These are phyloP conservation scores for Noctuana brunneofusca DNA, from an alignment of 2,888 invertebrate species.

Conservation along the genomic window DNA sequence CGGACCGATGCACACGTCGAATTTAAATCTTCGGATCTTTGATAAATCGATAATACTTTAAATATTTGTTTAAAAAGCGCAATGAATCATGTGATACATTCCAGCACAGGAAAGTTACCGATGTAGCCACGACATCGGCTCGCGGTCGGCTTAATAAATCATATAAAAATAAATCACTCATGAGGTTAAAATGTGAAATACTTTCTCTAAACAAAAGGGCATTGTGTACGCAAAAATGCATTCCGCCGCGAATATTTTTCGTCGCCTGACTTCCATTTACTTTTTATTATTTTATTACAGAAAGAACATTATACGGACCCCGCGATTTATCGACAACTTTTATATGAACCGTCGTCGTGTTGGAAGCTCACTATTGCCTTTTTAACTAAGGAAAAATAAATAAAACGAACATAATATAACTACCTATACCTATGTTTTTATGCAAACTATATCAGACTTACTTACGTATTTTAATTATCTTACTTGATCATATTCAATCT, in stretches of 20 bases:
- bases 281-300: constrained; percentile 64
- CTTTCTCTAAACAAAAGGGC: constrained; percentile 81
- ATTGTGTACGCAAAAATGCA: constrained; percentile 81
- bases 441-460: neutral
- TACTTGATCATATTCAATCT: too few species aligned
- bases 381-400: constrained; percentile 46
- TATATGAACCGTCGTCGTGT: constrained; percentile 70
- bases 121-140: constrained; percentile 52
- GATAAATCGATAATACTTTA: constrained; percentile 33
- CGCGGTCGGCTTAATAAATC: constrained; percentile 69
- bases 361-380: constrained; percentile 73
- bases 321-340: constrained; percentile 74
- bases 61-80: constrained; percentile 35
- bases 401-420: neutral
- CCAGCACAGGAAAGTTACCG: constrained; percentile 40
- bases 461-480: neutral
- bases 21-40: constrained; percentile 16
- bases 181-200: constrained; percentile 78
- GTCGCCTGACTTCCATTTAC: constrained; percentile 68
- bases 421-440: too few species aligned
- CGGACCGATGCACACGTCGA: constrained; percentile 9
- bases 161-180: constrained; percentile 80
- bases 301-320: constrained; percentile 57
- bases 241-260: constrained; percentile 77
- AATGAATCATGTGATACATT: constrained; percentile 43